Percentiles rank a stretch among this genome's conserved stretches.
Conservation (phyloP, 2,888 invertebrate genomes). For the Pheosia gnoma region DNA sequence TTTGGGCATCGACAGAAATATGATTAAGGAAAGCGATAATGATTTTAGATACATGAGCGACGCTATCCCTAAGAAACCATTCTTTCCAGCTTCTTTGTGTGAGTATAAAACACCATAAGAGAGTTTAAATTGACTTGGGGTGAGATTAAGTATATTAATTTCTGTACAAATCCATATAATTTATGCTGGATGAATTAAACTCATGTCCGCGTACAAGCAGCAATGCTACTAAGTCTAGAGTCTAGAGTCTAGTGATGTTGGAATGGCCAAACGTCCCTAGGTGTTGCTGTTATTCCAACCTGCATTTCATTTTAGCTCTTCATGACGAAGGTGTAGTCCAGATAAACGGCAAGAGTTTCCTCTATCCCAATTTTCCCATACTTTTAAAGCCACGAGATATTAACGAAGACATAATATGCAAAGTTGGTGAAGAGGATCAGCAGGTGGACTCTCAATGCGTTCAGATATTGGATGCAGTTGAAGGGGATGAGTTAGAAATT, state of each 20-base stretch:
- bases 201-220: too few relatives aligned
- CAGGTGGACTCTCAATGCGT: constrained; percentile 79
- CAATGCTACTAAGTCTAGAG: too few relatives aligned
- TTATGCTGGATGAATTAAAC: too few relatives aligned
- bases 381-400: constrained; percentile 79
- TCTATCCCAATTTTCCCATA: constrained; percentile 84
- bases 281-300: background rate
- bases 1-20: constrained; percentile 75
- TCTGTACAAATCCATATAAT: too few relatives aligned
- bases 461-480: constrained; percentile 76
- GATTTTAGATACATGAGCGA: constrained; percentile 82
- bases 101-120: constrained; percentile 39
- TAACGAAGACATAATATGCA: constrained; percentile 60
- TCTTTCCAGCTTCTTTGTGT: constrained; percentile 80
- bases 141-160: too few relatives aligned
- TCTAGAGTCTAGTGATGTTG: too few relatives aligned
- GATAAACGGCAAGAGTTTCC: constrained; percentile 85
- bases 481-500: constrained; percentile 82
- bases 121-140: background rate
- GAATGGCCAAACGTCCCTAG: too few relatives aligned
- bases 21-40: constrained; percentile 70
- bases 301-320: constrained; percentile 48
- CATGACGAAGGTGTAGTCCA: constrained; percentile 71
- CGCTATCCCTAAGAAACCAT: constrained; percentile 72
- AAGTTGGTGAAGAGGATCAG: constrained; percentile 61